Evolutionary conservation across 92 coral and sea anemone genomes (phyloP).

Genomic region (Isaurus tuberculatus): DNA sequence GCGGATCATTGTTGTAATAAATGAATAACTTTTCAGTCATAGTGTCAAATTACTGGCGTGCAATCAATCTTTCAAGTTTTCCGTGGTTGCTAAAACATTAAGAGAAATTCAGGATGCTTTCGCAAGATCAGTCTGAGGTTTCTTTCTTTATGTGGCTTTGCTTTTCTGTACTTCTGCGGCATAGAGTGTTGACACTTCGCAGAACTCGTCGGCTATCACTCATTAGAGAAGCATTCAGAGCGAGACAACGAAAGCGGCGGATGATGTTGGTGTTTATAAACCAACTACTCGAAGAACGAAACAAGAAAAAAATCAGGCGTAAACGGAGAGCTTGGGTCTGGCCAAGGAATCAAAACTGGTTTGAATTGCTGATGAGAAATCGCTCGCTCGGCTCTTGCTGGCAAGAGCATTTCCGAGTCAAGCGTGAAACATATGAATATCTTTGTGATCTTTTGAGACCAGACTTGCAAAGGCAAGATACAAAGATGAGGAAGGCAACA

Average conservation of each 20-base stretch:
- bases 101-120: neutral
- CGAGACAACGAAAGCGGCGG: slow-evolving; percentile 46
- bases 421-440: slow-evolving; percentile 63
- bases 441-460: slow-evolving; percentile 58
- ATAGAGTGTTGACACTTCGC: slow-evolving; percentile 15
- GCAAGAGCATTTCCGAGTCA: slow-evolving; percentile 61
- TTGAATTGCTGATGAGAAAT: slow-evolving; percentile 36
- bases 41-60: neutral
- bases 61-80: neutral
- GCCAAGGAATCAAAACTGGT: slow-evolving; percentile 68
- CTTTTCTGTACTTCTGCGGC: neutral
- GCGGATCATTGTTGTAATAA: neutral
- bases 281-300: neutral
- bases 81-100: neutral
- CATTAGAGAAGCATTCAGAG: slow-evolving; percentile 42
- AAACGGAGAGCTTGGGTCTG: slow-evolving; percentile 61
- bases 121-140: slow-evolving; percentile 1
- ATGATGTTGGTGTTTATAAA: slow-evolving; percentile 35
- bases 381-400: slow-evolving; percentile 42
- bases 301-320: neutral
- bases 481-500: slow-evolving; percentile 58
- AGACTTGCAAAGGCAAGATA: slow-evolving; percentile 54
- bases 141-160: slow-evolving; percentile 12
- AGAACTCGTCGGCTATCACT: slow-evolving; percentile 10
- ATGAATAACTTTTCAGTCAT: neutral